Evolutionary conservation across 2,888 invertebrate genomes (phyloP).

Genomic region (Thelaira solivaga): DNA sequence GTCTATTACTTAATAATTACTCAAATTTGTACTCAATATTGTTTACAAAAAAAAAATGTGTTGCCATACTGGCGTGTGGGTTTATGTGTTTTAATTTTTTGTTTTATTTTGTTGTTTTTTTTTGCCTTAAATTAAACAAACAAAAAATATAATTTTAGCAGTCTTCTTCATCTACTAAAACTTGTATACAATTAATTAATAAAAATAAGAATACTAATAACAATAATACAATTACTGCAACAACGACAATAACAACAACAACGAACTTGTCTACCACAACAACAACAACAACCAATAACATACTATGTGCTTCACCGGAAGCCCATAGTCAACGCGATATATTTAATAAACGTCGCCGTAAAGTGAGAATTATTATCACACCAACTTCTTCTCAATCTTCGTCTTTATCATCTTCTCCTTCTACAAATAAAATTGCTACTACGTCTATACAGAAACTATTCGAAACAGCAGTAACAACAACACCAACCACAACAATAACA

Average conservation of each 20-base stretch:
- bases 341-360: slow-evolving; percentile 68
- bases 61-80: not conserved
- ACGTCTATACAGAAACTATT: not conserved
- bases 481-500: slow-evolving; percentile 31
- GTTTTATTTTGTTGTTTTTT: slow-evolving; percentile 11
- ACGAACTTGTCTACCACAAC: slow-evolving; percentile 47
- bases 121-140: slow-evolving; percentile 29
- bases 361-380: slow-evolving; percentile 66
- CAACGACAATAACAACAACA: slow-evolving; percentile 51
- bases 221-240: slow-evolving; percentile 56
- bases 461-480: not conserved
- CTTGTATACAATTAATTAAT: slow-evolving; percentile 58
- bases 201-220: slow-evolving; percentile 60
- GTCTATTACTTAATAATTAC: slow-evolving; percentile 9
- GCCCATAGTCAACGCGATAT: slow-evolving; percentile 68
- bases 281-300: slow-evolving; percentile 39
- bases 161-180: slow-evolving; percentile 58
- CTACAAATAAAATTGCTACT: not conserved
- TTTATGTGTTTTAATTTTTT: not conserved
- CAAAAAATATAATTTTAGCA: slow-evolving; percentile 51
- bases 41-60: slow-evolving; percentile 31
- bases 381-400: slow-evolving; percentile 29
- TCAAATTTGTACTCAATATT: slow-evolving; percentile 17
- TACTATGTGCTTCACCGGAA: slow-evolving; percentile 63
- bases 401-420: not conserved